These are phyloP conservation scores for Eueremaeus valkanovi DNA, from an alignment of 2,888 invertebrate species.

Conservation along the genomic window DNA sequence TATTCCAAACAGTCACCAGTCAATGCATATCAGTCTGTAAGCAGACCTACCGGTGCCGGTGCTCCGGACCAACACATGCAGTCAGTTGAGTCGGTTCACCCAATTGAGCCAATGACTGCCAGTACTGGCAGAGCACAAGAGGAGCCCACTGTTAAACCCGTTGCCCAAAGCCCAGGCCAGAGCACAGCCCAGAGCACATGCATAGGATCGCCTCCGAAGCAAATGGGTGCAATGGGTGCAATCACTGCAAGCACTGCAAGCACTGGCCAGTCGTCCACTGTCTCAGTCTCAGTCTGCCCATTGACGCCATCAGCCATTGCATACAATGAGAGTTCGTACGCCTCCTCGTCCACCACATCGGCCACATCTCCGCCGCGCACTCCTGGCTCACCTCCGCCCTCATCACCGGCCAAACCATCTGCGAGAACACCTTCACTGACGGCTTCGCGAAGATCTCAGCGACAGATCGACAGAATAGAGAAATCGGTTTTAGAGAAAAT, in stretches of 20 bases:
- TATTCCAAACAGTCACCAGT: neutral
- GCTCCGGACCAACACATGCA: too few species aligned
- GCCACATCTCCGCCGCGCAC: neutral
- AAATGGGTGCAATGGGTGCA: too few species aligned
- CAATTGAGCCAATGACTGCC: neutral
- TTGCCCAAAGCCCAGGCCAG: neutral
- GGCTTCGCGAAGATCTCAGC: constrained; percentile 50
- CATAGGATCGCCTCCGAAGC: neutral
- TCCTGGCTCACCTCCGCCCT: neutral
- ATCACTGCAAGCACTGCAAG: too few species aligned
- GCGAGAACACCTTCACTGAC: constrained; percentile 25
- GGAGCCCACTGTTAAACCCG: too few species aligned
- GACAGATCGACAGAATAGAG: constrained; percentile 51
- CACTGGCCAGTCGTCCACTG: neutral
- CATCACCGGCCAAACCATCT: neutral
- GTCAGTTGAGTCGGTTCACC: too few species aligned
- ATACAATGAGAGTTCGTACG: neutral
- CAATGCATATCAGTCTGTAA: too few species aligned
- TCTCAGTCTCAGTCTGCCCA: too few species aligned
- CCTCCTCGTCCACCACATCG: neutral
- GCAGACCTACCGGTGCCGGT: neutral
- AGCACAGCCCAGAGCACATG: neutral
- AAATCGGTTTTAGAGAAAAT: constrained; percentile 51
- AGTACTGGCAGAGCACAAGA: too few species aligned
- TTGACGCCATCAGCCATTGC: neutral